Evolutionary conservation across 1,140 invertebrate species (phyloP).

Genomic region (Panonychus citri): DNA sequence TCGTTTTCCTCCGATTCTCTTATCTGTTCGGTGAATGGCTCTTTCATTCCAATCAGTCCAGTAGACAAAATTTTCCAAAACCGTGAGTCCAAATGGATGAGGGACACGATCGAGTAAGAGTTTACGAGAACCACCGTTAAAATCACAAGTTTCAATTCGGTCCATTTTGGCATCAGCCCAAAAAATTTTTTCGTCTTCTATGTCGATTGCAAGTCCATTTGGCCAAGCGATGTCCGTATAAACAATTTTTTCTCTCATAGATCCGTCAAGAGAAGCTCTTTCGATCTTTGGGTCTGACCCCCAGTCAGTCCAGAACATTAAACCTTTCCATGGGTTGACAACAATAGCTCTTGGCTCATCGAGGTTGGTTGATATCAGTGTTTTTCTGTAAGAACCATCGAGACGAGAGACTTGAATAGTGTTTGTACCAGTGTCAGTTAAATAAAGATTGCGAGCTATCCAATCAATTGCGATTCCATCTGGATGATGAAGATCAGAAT

Average conservation of each 20-base stretch:
- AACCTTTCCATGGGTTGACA: conserved; percentile 48
- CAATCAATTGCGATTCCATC: conserved; percentile 69
- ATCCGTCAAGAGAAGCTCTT: conserved; percentile 61
- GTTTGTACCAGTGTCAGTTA: conserved; percentile 33
- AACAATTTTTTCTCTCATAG: conserved; percentile 38
- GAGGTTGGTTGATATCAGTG: conserved; percentile 36
- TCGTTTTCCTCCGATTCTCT: conserved; percentile 46
- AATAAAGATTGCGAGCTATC: conserved; percentile 67
- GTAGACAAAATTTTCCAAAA: conserved; percentile 53
- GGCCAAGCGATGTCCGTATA: conserved; percentile 80
- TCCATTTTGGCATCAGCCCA: conserved; percentile 87
- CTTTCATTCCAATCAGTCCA: conserved; percentile 87
- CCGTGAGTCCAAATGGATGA: conserved; percentile 69
- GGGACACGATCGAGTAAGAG: conserved; percentile 20
- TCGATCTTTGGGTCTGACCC: conserved; percentile 66
- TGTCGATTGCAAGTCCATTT: conserved; percentile 81
- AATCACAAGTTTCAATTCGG: conserved; percentile 70
- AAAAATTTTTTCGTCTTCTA: conserved; percentile 53
- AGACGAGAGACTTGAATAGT: conserved; percentile 60
- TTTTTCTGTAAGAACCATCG: conserved; percentile 64
- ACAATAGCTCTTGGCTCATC: conserved; percentile 62
- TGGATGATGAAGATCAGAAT: conserved; percentile 35
- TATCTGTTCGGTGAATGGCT: conserved; percentile 74
- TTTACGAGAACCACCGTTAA: conserved; percentile 56
- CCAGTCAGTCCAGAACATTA: conserved; percentile 85